Evolutionary conservation across 2,888 invertebrate species (phyloP).

Genomic region (Lycophotia porphyrea): DNA sequence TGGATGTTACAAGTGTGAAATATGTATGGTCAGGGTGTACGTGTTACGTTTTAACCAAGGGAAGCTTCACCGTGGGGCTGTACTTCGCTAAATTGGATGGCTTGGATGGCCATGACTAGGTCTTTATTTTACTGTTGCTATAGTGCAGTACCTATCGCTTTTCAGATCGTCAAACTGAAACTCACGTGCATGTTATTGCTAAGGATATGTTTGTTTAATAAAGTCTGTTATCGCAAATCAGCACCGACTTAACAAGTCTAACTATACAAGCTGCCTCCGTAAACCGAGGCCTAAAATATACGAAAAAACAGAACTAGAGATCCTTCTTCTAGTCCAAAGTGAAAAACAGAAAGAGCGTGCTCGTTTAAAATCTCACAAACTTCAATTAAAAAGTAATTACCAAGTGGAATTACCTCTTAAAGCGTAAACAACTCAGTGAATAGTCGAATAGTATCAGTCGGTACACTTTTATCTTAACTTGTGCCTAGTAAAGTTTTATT

Average conservation of each 20-base stretch:
- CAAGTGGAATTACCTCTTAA: constrained; percentile 45
- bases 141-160: not conserved
- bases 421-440: constrained; percentile 55
- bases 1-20: constrained; percentile 18
- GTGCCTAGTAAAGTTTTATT: constrained; percentile 43
- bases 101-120: not conserved
- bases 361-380: constrained; percentile 42
- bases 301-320: not conserved
- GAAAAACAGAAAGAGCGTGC: constrained; percentile 22
- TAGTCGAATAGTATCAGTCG: constrained; percentile 52
- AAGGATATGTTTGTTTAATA: not conserved
- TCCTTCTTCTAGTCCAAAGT: not conserved
- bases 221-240: not conserved
- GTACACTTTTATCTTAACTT: constrained; percentile 43
- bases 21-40: constrained; percentile 34
- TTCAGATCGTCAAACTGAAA: not conserved
- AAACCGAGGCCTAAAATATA: not conserved
- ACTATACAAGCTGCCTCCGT: no score
- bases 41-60: constrained; percentile 23
- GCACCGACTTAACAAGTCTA: not conserved
- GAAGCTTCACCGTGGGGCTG: not conserved
- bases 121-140: not conserved
- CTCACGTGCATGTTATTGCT: not conserved
- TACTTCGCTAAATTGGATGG: not conserved
- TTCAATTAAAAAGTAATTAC: constrained; percentile 61